Evolutionary conservation across 2,797 vertebrate species (phyloP).

Genomic region (Pyrocephalus nanus): DNA sequence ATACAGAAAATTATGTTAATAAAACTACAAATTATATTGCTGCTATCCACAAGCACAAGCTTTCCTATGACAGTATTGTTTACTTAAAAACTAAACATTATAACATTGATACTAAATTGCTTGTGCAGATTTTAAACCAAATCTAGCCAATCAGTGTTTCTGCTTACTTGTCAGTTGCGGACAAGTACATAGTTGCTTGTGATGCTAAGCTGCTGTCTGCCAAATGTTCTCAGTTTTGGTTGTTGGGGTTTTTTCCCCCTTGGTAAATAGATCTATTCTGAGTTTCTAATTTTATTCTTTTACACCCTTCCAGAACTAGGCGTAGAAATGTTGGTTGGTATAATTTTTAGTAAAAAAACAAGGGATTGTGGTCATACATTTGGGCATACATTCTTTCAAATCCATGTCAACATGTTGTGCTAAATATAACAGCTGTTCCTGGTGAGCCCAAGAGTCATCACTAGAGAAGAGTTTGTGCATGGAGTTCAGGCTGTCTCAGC

Average conservation of each 20-base stretch:
- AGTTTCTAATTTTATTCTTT: not conserved
- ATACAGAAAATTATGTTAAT: slow-evolving; percentile 55
- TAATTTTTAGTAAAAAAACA: not conserved
- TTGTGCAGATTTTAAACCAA: slow-evolving; percentile 15
- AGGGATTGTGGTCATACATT: not conserved
- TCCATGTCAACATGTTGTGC: not conserved
- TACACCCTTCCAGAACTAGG: not conserved
- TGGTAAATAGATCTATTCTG: not conserved
- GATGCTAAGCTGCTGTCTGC: not conserved
- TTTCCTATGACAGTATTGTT: slow-evolving; percentile 37
- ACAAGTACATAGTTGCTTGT: slow-evolving; percentile 17
- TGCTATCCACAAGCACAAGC: slow-evolving; percentile 6
- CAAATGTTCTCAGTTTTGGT: not conserved
- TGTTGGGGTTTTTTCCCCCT: not conserved
- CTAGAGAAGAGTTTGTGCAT: not conserved
- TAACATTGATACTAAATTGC: slow-evolving; percentile 24
- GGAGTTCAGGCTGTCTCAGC: not conserved
- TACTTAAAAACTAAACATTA: slow-evolving; percentile 40
- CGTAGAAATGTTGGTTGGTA: not conserved
- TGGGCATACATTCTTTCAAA: not conserved
- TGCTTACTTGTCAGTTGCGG: slow-evolving; percentile 1
- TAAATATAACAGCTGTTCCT: not conserved
- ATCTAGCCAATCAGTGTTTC: slow-evolving; percentile 21
- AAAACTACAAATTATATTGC: slow-evolving; percentile 51
- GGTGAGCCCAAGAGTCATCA: not conserved